Percentiles rank a stretch among this genome's conserved stretches.
These are phyloP conservation scores for Zosterops pallidus DNA, from an alignment of 2,113 vertebrate genomes.

Conservation along the genomic window DNA sequence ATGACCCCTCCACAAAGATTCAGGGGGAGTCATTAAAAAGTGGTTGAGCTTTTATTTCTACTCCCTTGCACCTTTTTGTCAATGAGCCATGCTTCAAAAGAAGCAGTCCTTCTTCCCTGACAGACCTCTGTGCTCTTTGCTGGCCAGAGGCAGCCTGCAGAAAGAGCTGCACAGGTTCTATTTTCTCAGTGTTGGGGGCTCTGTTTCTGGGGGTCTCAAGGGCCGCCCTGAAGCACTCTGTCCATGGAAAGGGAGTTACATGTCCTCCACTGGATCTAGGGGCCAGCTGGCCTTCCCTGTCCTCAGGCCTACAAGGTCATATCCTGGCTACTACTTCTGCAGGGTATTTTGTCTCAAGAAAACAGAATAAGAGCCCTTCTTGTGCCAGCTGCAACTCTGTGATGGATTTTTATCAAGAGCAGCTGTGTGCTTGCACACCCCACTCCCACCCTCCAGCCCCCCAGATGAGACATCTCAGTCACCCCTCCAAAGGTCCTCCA, in stretches of 20 bases:
- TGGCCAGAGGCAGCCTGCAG: not conserved
- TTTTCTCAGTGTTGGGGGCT: rapidly evolving
- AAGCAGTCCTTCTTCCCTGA: not conserved
- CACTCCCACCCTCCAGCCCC: not conserved
- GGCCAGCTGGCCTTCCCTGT: not conserved
- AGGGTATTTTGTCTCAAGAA: not conserved
- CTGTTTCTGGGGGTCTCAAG: not conserved
- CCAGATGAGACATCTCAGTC: not conserved
- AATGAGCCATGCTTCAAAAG: not conserved
- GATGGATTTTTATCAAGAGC: not conserved
- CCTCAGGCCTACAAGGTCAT: not conserved
- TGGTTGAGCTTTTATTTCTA: not conserved
- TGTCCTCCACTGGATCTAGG: not conserved
- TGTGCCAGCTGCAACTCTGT: not conserved
- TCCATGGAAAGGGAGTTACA: not conserved
- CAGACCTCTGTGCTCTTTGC: not conserved
- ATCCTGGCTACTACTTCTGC: not conserved
- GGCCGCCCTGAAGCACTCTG: not conserved
- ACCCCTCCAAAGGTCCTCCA: not conserved
- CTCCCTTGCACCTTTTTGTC: not conserved
- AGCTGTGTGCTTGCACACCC: rapidly evolving
- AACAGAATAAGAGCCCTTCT: not conserved
- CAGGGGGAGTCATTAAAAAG: not conserved
- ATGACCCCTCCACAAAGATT: not conserved
- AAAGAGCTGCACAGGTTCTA: not conserved